phyloP scores from a whole-genome alignment of 1,140 invertebrate species.

The Lerema accius region DNA sequence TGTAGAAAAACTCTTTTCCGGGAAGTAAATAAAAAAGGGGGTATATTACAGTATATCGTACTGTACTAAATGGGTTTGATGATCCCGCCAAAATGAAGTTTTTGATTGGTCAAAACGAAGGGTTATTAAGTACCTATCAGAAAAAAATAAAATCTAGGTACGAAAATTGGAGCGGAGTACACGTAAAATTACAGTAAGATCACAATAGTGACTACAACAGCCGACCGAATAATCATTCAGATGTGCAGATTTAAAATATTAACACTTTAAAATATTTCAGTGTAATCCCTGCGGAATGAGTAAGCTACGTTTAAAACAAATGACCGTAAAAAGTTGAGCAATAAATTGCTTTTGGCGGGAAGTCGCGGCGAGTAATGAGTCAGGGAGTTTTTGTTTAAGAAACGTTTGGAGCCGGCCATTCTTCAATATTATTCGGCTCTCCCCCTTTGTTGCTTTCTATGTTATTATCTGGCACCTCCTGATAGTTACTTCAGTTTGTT shows the following conservation, averaged over 20 bases:
- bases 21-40: too few relatives aligned
- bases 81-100: too few relatives aligned
- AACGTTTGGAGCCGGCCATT: constrained; percentile 48
- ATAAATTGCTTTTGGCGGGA: constrained; percentile 69
- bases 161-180: too few relatives aligned
- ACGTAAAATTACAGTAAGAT: too few relatives aligned
- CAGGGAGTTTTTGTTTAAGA: constrained; percentile 58
- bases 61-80: too few relatives aligned
- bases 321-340: constrained; percentile 58
- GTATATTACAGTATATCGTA: too few relatives aligned
- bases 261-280: background rate
- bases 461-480: constrained; percentile 30
- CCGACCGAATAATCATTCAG: too few relatives aligned
- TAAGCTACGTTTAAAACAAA: constrained; percentile 48
- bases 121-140: too few relatives aligned
- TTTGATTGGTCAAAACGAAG: too few relatives aligned
- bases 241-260: background rate
- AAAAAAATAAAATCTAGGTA: too few relatives aligned
- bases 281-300: constrained; percentile 20
- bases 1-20: too few relatives aligned
- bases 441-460: constrained; percentile 37
- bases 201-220: too few relatives aligned
- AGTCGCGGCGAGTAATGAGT: constrained; percentile 55
- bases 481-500: constrained; percentile 35
- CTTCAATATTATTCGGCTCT: constrained; percentile 43